Conservation (phyloP, 2,113 vertebrate genomes). For the Acanthochromis polyacanthus region DNA sequence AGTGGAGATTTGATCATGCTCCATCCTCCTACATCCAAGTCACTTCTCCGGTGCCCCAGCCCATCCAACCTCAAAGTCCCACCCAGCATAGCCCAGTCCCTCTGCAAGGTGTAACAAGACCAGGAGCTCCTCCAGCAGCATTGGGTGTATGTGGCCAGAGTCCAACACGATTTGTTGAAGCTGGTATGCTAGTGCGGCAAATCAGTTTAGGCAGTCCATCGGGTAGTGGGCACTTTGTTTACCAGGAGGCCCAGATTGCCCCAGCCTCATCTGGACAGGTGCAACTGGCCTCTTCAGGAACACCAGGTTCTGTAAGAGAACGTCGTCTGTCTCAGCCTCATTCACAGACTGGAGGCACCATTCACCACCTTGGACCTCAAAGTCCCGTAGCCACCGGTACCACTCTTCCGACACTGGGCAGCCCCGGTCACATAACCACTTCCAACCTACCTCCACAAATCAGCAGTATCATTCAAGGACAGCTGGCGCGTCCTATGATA, state of each 20-base stretch:
- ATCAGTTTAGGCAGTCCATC: constrained; percentile 89
- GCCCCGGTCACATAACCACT: constrained; percentile 91
- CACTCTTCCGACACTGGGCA: constrained; percentile 85
- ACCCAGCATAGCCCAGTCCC: constrained; percentile 90
- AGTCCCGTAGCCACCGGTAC: constrained; percentile 88
- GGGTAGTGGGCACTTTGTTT: constrained; percentile 88
- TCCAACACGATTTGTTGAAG: constrained; percentile 90
- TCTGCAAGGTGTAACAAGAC: constrained; percentile 86
- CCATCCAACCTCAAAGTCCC: constrained; percentile 92
- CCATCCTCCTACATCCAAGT: constrained; percentile 93
- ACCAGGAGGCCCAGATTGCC: constrained; percentile 92
- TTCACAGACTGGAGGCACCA: constrained; percentile 93
- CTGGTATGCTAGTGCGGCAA: constrained; percentile 90
- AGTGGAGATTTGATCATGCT: constrained; percentile 90
- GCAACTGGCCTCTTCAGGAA: constrained; percentile 85
- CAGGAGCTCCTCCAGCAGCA: constrained; percentile 82
- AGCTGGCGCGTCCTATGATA: constrained; percentile 88
- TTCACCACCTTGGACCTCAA: constrained; percentile 92
- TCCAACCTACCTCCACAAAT: constrained; percentile 93
- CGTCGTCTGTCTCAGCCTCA: constrained; percentile 92
- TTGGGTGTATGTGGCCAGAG: constrained; percentile 91
- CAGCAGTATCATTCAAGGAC: constrained; percentile 94
- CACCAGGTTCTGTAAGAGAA: constrained; percentile 84
- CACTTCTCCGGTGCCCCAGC: constrained; percentile 90
- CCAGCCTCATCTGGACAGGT: constrained; percentile 86